These are phyloP conservation scores for Benitochromis conjunctus DNA, from an alignment of 2,113 vertebrate genomes.

Conservation along the genomic window DNA sequence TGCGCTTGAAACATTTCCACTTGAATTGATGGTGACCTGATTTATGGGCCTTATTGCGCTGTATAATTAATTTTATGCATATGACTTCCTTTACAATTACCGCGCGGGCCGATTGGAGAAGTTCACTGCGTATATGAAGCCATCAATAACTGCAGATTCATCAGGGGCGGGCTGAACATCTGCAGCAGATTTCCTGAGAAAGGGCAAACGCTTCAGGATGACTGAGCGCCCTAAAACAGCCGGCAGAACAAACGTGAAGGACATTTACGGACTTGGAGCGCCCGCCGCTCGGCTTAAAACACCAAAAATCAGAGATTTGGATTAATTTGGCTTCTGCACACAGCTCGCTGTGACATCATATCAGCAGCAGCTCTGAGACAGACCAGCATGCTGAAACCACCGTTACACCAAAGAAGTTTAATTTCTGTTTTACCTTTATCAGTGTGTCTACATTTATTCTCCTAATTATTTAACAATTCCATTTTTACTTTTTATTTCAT, in stretches of 20 bases:
- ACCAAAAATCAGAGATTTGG: neutral
- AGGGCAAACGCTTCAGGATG: slow-evolving; percentile 59
- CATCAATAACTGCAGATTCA: slow-evolving; percentile 79
- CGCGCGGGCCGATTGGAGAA: slow-evolving; percentile 71
- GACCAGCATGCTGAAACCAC: neutral
- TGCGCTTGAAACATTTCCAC: slow-evolving; percentile 73
- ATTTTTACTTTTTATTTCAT: neutral
- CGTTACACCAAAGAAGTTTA: neutral
- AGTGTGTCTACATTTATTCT: neutral
- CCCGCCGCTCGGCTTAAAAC: neutral
- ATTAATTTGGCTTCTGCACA: neutral
- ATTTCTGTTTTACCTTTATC: too few relatives aligned
- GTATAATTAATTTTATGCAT: slow-evolving; percentile 95
- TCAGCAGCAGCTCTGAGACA: neutral
- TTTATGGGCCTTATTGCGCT: slow-evolving; percentile 86
- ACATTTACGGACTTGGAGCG: neutral
- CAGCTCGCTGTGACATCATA: neutral
- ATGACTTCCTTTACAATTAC: slow-evolving; percentile 94
- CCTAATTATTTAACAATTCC: neutral
- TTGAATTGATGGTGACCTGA: slow-evolving; percentile 85
- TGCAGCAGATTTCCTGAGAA: slow-evolving; percentile 37
- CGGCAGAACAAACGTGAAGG: slow-evolving; percentile 41
- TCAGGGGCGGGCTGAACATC: slow-evolving; percentile 53
- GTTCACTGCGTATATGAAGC: slow-evolving; percentile 78
- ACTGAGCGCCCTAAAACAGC: slow-evolving; percentile 47